These are phyloP conservation scores for Coelopa frigida DNA, from an alignment of 1,140 invertebrate species.

Conservation along the genomic window DNA sequence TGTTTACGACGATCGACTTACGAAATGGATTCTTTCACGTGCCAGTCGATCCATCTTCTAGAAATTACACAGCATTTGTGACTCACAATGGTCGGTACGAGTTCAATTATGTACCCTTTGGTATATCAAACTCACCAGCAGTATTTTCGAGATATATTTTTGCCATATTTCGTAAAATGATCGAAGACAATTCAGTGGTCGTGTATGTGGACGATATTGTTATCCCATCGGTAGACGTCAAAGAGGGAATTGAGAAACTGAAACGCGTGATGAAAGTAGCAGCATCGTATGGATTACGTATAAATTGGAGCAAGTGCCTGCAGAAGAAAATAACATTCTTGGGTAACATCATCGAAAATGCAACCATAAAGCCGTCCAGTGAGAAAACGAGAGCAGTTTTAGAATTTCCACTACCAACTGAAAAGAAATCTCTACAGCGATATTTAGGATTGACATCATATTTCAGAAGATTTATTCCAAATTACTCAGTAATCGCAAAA, in stretches of 20 bases:
- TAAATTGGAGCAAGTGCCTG: conserved; percentile 12
- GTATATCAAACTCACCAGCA: conserved; percentile 11
- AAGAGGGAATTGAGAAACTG: neutral
- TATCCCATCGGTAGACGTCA: conserved; percentile 10
- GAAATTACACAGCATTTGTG: conserved; percentile 12
- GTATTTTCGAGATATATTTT: conserved; percentile 10
- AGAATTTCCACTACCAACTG: no score
- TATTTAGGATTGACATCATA: no score
- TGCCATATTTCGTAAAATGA: conserved; percentile 9
- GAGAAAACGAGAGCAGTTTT: no score
- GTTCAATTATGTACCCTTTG: conserved; percentile 8
- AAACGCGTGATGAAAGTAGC: neutral
- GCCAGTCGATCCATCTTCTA: neutral
- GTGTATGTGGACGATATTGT: conserved; percentile 12
- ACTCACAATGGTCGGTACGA: conserved; percentile 10
- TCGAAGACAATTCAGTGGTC: conserved; percentile 2
- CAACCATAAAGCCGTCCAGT: no score
- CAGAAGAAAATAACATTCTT: conserved; percentile 17
- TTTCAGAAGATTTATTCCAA: no score
- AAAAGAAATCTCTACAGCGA: no score
- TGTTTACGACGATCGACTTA: conserved; percentile 10
- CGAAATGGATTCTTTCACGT: conserved; percentile 13
- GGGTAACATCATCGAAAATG: conserved; percentile 18
- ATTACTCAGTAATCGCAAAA: no score
- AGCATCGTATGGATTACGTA: no score